Conservation (phyloP, 1,140 invertebrate species). For the Orius laevigatus region DNA sequence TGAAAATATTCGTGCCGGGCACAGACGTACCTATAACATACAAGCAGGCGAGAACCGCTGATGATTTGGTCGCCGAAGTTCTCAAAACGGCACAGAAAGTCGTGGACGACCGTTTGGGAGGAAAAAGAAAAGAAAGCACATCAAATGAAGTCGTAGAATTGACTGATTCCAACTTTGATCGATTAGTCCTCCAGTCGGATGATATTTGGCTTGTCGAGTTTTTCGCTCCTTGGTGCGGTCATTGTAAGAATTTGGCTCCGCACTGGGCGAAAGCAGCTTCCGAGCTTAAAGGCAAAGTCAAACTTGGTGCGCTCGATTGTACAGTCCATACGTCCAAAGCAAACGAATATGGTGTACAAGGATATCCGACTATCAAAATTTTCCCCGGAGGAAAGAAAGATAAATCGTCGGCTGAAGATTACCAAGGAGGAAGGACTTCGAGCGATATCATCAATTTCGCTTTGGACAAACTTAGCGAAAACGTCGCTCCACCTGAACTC, state of each 20-base stretch:
- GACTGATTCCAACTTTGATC: slow-evolving; percentile 81
- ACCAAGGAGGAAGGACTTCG: slow-evolving; percentile 78
- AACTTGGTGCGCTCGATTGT: slow-evolving; percentile 91
- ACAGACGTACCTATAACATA: slow-evolving; percentile 80
- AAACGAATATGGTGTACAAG: slow-evolving; percentile 60
- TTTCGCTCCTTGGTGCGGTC: slow-evolving; percentile 85
- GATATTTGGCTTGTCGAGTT: slow-evolving; percentile 88
- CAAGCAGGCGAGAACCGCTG: slow-evolving; percentile 69
- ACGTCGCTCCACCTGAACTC: slow-evolving; percentile 80
- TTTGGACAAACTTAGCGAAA: slow-evolving; percentile 67
- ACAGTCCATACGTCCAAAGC: slow-evolving; percentile 76
- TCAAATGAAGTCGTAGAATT: slow-evolving; percentile 69
- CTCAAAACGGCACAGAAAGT: slow-evolving; percentile 52
- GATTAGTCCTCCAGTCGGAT: slow-evolving; percentile 65
- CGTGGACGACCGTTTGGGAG: slow-evolving; percentile 45
- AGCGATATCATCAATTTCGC: slow-evolving; percentile 86
- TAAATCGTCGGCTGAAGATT: slow-evolving; percentile 51
- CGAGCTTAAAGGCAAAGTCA: slow-evolving; percentile 86
- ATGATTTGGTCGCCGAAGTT: slow-evolving; percentile 69
- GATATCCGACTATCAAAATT: slow-evolving; percentile 95
- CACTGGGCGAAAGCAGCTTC: slow-evolving; percentile 75
- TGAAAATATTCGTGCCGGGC: slow-evolving; percentile 83
- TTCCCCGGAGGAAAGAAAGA: slow-evolving; percentile 68
- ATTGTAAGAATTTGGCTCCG: slow-evolving; percentile 64
- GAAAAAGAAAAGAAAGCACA: slow-evolving; percentile 28